phyloP scores from a whole-genome alignment of 2,797 vertebrate genomes.

The Sebastes oblongus region DNA sequence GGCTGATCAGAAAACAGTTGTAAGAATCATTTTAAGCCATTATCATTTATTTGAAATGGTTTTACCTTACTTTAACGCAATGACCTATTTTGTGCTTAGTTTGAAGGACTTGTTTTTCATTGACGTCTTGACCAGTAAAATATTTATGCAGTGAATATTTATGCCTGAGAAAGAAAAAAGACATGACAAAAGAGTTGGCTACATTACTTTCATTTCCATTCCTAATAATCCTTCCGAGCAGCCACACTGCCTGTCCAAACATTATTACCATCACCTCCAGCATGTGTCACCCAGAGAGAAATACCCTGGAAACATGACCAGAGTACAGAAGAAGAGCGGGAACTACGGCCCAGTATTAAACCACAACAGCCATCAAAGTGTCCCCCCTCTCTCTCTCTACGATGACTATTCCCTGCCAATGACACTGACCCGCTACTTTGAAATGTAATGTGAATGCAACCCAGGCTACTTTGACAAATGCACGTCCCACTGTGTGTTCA shows the following conservation, averaged over 20 bases:
- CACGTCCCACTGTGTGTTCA: slow-evolving; percentile 40
- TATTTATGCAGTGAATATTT: neutral
- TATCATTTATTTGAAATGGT: neutral
- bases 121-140: neutral
- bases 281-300: slow-evolving; percentile 28
- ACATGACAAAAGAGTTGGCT: slow-evolving; percentile 2
- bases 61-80: neutral
- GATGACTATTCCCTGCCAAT: slow-evolving; percentile 17
- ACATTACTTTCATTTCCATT: slow-evolving; percentile 14
- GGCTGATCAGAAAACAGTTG: neutral
- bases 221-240: slow-evolving; percentile 10
- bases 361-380: slow-evolving; percentile 19
- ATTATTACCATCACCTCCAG: slow-evolving; percentile 28
- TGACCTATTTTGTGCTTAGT: neutral
- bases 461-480: slow-evolving; percentile 32
- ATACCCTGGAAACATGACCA: slow-evolving; percentile 9
- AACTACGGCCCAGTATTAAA: slow-evolving; percentile 12
- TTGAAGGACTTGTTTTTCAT: neutral
- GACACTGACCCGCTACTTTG: slow-evolving; percentile 47
- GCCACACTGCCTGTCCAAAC: slow-evolving; percentile 35
- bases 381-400: neutral
- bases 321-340: slow-evolving; percentile 10
- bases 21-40: neutral
- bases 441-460: slow-evolving; percentile 36
- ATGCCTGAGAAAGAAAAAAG: slow-evolving; percentile 3